phyloP scores from a whole-genome alignment of 2,797 vertebrate species.

The Myiotriccus ornatus region DNA sequence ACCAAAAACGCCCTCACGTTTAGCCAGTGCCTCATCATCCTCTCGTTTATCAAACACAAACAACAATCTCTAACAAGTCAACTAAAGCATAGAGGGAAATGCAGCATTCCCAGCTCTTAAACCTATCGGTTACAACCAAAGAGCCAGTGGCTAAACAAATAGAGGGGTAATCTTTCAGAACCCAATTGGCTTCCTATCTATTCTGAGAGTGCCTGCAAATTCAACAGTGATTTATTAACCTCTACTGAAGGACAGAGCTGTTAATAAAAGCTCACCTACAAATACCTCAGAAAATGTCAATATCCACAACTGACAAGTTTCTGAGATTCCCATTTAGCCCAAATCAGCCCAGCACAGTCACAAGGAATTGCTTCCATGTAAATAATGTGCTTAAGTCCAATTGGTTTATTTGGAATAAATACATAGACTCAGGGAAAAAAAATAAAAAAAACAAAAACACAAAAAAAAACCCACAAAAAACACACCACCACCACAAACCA shows the following conservation, averaged over 20 bases:
- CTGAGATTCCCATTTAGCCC: not conserved
- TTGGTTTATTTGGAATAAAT: not conserved
- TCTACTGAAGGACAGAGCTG: conserved; percentile 41
- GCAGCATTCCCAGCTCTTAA: conserved; percentile 33
- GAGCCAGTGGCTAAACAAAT: conserved; percentile 48
- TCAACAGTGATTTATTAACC: conserved; percentile 63
- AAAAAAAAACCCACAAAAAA: not conserved
- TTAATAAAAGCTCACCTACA: conserved; percentile 51
- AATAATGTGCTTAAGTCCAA: not conserved
- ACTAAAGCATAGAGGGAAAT: conserved; percentile 54
- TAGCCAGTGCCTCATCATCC: conserved; percentile 28
- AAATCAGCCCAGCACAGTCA: not conserved
- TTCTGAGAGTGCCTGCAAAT: conserved; percentile 25
- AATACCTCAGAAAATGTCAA: not conserved
- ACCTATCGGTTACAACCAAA: conserved; percentile 26
- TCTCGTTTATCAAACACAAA: conserved; percentile 60
- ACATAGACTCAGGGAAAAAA: not conserved
- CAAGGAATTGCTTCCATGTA: not conserved
- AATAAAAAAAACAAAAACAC: too few relatives aligned
- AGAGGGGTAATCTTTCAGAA: conserved; percentile 28
- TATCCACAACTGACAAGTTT: not conserved
- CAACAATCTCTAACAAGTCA: conserved; percentile 53
- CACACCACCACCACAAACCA: not conserved
- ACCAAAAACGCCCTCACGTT: not conserved
- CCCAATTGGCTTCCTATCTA: conserved; percentile 33